These are phyloP conservation scores for Drosophila subquinaria DNA, from an alignment of 2,888 invertebrate species.

Conservation along the genomic window DNA sequence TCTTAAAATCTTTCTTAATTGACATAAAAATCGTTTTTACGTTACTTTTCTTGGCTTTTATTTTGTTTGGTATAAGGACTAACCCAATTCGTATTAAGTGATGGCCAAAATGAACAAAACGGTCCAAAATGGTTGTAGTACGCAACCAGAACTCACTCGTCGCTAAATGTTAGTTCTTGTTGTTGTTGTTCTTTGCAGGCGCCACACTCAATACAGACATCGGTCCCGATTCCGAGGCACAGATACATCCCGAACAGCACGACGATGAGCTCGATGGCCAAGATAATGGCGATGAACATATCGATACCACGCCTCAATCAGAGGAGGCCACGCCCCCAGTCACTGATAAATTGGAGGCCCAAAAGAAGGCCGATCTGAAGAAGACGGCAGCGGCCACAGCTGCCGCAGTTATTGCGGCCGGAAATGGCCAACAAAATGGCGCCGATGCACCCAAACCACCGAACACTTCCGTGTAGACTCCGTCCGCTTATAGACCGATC, in stretches of 20 bases:
- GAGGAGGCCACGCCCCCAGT: constrained; percentile 85
- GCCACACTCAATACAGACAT: constrained; percentile 88
- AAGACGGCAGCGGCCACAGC: constrained; percentile 76
- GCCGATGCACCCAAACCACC: constrained; percentile 83
- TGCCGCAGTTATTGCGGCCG: constrained; percentile 76
- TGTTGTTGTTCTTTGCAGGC: constrained; percentile 89
- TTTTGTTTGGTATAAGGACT: constrained; percentile 68
- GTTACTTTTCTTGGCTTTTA: constrained; percentile 7
- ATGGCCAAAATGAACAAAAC: constrained; percentile 20
- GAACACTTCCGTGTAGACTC: constrained; percentile 83
- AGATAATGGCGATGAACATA: constrained; percentile 84
- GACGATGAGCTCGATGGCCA: constrained; percentile 86
- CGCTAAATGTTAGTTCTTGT: constrained; percentile 86
- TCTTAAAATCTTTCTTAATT: constrained; percentile 6
- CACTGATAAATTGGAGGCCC: constrained; percentile 84
- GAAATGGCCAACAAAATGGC: constrained; percentile 68
- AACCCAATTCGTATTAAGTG: constrained; percentile 49
- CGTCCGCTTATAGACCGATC: background rate
- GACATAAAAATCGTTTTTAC: constrained; percentile 10
- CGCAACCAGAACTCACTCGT: constrained; percentile 57
- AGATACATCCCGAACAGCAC: constrained; percentile 88
- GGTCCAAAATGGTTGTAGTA: constrained; percentile 39
- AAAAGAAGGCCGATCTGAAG: constrained; percentile 84
- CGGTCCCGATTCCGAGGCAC: constrained; percentile 88
- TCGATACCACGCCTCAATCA: constrained; percentile 84